Base-by-base conservation (phyloP, 2,888 invertebrate genomes). In the Nebria brevicollis region DNA sequence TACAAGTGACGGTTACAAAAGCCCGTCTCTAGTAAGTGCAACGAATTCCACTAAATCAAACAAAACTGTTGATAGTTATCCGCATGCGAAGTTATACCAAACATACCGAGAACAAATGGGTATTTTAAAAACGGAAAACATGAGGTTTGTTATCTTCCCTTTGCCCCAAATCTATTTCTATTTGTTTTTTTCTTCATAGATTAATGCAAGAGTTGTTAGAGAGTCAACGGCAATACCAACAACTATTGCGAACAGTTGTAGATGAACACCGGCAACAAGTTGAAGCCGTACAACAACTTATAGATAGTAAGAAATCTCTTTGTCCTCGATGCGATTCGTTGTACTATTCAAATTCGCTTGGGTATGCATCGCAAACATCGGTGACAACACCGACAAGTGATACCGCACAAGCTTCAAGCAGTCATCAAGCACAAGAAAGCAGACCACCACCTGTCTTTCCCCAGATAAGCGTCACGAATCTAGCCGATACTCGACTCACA, bases 171-270 rank as follows among this genome's bases (percentile, higher is more conserved):
- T 76, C n/a, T 41, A 25, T n/a, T 66, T 54, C 25, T n/a, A 73
- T 42, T 64, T 5, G 70, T 65, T 42, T 77, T 81, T 25, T 77
- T 72, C 64, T 85, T 89, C 11, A 43, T 85, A 94, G 93, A 85
- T 88, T 96, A 82, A 90, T 94, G 83, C 94, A 95, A 85, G 95
- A 96, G 84, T 89, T 97, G 43, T 85, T 96, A 74, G 95, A 96
- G 54, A 92, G 92, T 77, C 95, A 96, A 85, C 94, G 94, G 85
- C 92, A 93, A 64, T 94, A 95, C 88, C 94, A 95, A 84, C 89
- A 90, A 25, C 87, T 96, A 77, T 90, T 97, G 74, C 93, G 94
- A 86, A 91, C 92, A 83, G 92, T 93, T 86, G 86, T 96, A 2
- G 93, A 94, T 80, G 94, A 95, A 82, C 94, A 94, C 86, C 93